Base-by-base conservation (phyloP, 2,113 vertebrate genomes). In the Pontoporia blainvillei region DNA sequence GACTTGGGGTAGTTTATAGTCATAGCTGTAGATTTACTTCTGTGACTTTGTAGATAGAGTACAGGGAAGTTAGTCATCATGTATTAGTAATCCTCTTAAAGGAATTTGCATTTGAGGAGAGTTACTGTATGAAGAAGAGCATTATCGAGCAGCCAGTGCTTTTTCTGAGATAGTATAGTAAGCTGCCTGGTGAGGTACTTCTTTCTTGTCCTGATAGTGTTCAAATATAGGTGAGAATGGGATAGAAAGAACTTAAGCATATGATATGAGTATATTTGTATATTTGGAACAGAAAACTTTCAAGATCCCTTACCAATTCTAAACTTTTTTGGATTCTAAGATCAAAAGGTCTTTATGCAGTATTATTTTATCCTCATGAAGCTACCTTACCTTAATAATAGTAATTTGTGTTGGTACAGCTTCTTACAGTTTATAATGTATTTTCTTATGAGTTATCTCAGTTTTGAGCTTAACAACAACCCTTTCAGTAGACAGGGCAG, bases 281-380 rank as follows among this genome's bases (percentile, higher is more conserved):
- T 87, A 91, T 78, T 94, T 95, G 13, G 46, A 97, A 93, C 15
- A 88, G 67, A 94, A 91, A 64, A 95, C 31, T 87, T 94, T 84
- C 21, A 46, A 75, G 54, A 94, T 83, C 27, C 75, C 31, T 54
- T 89, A 83, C 11, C 78, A 72, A 25, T 87, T 71, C 4, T 81
- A 84, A 73, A 11, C 52, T 44, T 27, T 54, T 67, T 88, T 64
- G 84, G 18, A 76, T 93, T 96, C 36, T 52, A 87, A 94, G 41
- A 87, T 84, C 44, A 91, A 86, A 95, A 85, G 41, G 15, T 95
- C 36, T 90, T 96, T 64, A 84, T 89, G 4, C 36, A 95, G 27
- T 95, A 69, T 75, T 87, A 79, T 83, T 90, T 92, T 94, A 52
- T 95, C 73, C n/a, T 95, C 41, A 75, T 90, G 34, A 95, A 82